Conservation (phyloP, 2,888 invertebrate species). For the Artemia sp. region DNA sequence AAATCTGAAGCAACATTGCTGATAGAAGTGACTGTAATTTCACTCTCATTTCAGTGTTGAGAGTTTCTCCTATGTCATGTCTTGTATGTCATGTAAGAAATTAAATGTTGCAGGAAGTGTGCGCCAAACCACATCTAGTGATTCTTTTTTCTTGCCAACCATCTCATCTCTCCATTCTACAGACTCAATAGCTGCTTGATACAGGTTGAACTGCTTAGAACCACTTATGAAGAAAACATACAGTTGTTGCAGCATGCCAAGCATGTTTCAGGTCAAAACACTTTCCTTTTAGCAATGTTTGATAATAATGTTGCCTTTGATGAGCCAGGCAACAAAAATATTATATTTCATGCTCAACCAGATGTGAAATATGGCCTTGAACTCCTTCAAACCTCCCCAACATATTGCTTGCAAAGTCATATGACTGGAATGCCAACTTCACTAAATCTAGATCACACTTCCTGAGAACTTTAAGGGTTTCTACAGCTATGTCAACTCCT, state of each 20-base stretch:
- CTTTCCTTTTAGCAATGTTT: neutral
- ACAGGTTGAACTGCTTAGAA: slow-evolving; percentile 16
- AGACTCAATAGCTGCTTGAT: slow-evolving; percentile 7
- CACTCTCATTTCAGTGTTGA: too few relatives aligned
- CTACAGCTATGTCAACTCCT: neutral
- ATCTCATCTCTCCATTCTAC: neutral
- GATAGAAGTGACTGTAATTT: too few relatives aligned
- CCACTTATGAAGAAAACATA: slow-evolving; percentile 17
- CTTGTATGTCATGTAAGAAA: too few relatives aligned
- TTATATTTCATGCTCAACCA: neutral
- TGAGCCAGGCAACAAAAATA: slow-evolving; percentile 8
- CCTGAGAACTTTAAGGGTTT: neutral
- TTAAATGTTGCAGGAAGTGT: too few relatives aligned
- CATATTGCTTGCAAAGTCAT: slow-evolving; percentile 7
- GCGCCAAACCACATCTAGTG: too few relatives aligned
- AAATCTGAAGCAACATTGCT: too few relatives aligned
- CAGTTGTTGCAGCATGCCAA: slow-evolving; percentile 17
- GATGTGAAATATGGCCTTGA: neutral
- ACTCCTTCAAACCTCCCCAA: neutral
- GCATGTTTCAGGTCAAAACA: slow-evolving; percentile 8
- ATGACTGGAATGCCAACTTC: neutral
- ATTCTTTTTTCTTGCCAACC: too few relatives aligned
- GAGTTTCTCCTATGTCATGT: too few relatives aligned
- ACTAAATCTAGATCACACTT: neutral
- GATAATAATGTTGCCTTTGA: neutral